Evolutionary conservation across 2,797 vertebrate species (phyloP).

Genomic region (Sternarchorhynchus goeldii): DNA sequence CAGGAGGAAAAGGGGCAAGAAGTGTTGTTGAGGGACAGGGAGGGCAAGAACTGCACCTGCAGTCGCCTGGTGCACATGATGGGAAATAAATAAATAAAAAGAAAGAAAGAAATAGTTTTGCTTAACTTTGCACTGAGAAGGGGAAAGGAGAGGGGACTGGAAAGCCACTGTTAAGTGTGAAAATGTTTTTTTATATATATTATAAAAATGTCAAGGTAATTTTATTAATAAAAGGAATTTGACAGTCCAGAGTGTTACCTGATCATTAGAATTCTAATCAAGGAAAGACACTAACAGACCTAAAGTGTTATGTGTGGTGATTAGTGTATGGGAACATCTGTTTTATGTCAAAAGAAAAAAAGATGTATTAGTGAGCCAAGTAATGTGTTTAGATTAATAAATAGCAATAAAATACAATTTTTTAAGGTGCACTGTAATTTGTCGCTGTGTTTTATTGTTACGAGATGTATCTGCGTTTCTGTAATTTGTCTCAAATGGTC

Average conservation of each 20-base stretch:
- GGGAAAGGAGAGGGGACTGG: slow-evolving; percentile 29
- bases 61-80: not conserved
- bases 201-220: slow-evolving; percentile 27
- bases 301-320: slow-evolving; percentile 46
- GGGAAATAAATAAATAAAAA: too few species aligned
- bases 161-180: slow-evolving; percentile 61
- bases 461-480: not conserved
- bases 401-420: slow-evolving; percentile 52
- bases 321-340: slow-evolving; percentile 32
- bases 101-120: not conserved
- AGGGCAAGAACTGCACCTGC: not conserved
- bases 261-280: slow-evolving; percentile 44
- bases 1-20: slow-evolving; percentile 75
- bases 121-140: slow-evolving; percentile 56
- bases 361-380: slow-evolving; percentile 49
- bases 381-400: slow-evolving; percentile 49
- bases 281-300: slow-evolving; percentile 57
- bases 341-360: slow-evolving; percentile 56
- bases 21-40: slow-evolving; percentile 71
- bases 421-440: slow-evolving; percentile 2
- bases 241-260: slow-evolving; percentile 36
- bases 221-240: slow-evolving; percentile 66
- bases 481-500: not conserved
- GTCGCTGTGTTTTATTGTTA: not conserved
- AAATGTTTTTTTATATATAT: slow-evolving; percentile 37